Evolutionary conservation across 92 coral and sea anemone species (phyloP), one percentile per base, ranked within the genome.

Genomic region (Heliopora coerulea): DNA sequence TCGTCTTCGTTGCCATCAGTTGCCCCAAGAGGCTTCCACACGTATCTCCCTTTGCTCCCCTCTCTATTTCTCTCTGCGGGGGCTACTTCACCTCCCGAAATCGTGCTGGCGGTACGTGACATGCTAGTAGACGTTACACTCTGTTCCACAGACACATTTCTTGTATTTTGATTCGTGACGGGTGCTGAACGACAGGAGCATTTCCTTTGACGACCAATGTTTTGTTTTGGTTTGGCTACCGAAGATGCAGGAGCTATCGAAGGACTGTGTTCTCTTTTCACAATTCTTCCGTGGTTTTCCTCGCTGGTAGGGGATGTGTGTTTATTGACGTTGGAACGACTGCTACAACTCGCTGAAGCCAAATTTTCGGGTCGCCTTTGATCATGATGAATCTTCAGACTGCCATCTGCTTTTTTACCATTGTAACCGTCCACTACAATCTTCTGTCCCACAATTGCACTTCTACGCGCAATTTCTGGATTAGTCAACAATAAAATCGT

Each of bases 401-500:
- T n/a, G n/a, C n/a, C n/a, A n/a, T n/a, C n/a, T n/a, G n/a, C n/a
- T 4, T 4, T 11, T 23, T 18, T 46, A 2, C 58, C 21, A 30
- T 13, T 46, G 57, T 41, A 93, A 9, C 98, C 98, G 78, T 93
- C 96, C 2, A 93, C 85, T 50, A 87, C 90, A 9, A 93, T 89
- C 69, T 83, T 86, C 65, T 93, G 98, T 10, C 98, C 98, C 0
- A 90, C 95, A 11, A 86, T 91, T 2, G 96, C 98, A 27, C 60
- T 78, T 62, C 86, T 49, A 21, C 80, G 79, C 33, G 50, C 83
- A 58, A 90, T 66, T 34, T 83, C 83, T 60, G 82, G 95, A 88
- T 90, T 93, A 6, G 89, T 96, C 24, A 93, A 82, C 23, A 93
- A 50, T 8, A 93, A 66, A 20, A 90, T 85, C 39, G 88, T 88